Evolutionary conservation across 2,113 vertebrate genomes (phyloP), one percentile per base, ranked within the genome.

Genomic region (Hemiscyllium ocellatum): DNA sequence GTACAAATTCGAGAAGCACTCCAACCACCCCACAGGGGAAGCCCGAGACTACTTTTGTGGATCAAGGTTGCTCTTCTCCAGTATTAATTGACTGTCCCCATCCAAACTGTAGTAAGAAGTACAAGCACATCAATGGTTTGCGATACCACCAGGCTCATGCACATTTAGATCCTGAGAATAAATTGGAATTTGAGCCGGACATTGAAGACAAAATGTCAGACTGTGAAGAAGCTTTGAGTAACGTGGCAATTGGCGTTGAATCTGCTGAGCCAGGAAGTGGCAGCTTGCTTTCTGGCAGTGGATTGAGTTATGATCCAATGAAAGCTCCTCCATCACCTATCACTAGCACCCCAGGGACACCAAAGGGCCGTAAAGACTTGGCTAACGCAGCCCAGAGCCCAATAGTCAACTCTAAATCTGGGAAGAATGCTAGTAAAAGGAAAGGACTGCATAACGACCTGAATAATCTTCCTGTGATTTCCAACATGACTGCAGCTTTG

Each of bases 51-150:
- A 97, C 98, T 20, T 99, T 99, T 98, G 98, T 99, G 98, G 99
- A 99, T 96, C 98, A 99, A 87, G 98, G 98, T 69, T 99, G 98
- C 96, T 98, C 99, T 65, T 99, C 98, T 17, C 99, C 99, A 0
- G 98, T 99, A 91, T 97, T 99, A 95, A 99, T 99, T 50, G 99
- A 99, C 96, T 99, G 99, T 96, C 99, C 99, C 72, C 99, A 99
- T 96, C 99, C 99, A 68, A 99, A 99, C 97, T 99, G 99, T 98
- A 99, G 99, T 98, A 99, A 99, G 97, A 99, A 99, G 96, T 99
- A 99, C 97, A 99, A 99, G 98, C 99, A 99, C 98, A 99, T 99
- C 97, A 99, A 99, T 0, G 99, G 99, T 95, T 97, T 99, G 95
- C 97, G 99, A 85, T 99, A 99, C 97, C 99, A 99, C 97, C 99